Base-by-base conservation (phyloP, 2,888 invertebrate species). In the Melanostoma mellinum region DNA sequence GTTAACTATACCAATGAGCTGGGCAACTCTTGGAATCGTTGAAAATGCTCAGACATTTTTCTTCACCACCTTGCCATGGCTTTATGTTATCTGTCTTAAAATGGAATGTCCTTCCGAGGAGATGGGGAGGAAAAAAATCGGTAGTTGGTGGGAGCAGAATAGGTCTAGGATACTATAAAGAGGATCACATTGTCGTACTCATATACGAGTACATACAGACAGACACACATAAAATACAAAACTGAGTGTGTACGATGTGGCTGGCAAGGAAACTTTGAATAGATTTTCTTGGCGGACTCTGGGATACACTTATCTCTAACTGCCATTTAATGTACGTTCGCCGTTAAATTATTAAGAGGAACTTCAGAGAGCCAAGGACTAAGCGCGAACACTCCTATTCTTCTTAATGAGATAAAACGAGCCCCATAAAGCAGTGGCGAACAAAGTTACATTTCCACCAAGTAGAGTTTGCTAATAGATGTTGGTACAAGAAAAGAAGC, bases 371-470 rank as follows among this genome's bases (percentile, higher is more conserved):
- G 63, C 42, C 52, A 36, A 58, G 65, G 33, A 48, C 46, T 74
- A 55, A 38, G 40, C 50, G 58, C 69, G 61, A 71, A 38, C 53
- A 74, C 69, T 71, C 60, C 48, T 58, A 36, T 65, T 52, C 75
- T 58, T 50, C 73, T 56, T 84, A 84, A 84, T 79, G 74, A 84
- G 79, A 84, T 84, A 84, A 84, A 79, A 84, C 75, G 74, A 71
- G 71, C 6, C 44, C 71, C 74, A 79, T 84, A 75, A 84, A 84
- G 55, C 61, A 75, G 40, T 44, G 53, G 50, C 65, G 65, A 53
- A 74, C 65, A 79, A 84, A 84, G 84, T 82, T 78, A 58, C 61
- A 69, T 82, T 69, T 77, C 44, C 72, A 72, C 61, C 38, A 48
- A 69, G 68, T 6, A 78, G 69, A 80, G 63, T 80, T 80, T 75